Evolutionary conservation across 2,797 vertebrate genomes (phyloP).

Genomic region (Parotocinclus haroldoi): DNA sequence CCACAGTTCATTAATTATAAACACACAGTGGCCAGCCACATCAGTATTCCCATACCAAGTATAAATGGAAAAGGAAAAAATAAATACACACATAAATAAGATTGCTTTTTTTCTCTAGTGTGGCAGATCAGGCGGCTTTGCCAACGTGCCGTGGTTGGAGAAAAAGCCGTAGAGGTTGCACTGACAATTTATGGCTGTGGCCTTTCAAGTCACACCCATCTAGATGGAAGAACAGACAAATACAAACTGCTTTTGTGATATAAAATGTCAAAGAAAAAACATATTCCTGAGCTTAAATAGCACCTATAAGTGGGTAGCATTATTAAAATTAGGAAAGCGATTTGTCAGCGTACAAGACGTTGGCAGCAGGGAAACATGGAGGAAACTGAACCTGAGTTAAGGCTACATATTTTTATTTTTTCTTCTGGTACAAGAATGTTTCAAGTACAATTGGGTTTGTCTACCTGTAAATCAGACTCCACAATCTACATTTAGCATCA

Average conservation of each 20-base stretch:
- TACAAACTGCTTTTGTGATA: constrained; percentile 29
- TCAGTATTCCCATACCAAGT: constrained; percentile 34
- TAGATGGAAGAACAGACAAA: constrained; percentile 31
- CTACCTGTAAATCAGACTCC: constrained; percentile 39
- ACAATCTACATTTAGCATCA: constrained; percentile 33
- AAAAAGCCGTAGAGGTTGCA: constrained; percentile 30
- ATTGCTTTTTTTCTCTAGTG: constrained; percentile 20
- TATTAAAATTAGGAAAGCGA: too few relatives aligned
- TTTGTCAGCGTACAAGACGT: too few relatives aligned
- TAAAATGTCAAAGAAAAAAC: constrained; percentile 19
- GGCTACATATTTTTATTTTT: not conserved
- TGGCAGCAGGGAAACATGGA: constrained; percentile 5
- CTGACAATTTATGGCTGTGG: constrained; percentile 43
- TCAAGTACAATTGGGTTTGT: constrained; percentile 29
- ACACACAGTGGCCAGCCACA: constrained; percentile 37
- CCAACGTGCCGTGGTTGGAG: constrained; percentile 28
- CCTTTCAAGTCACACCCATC: constrained; percentile 38
- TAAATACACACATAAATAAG: constrained; percentile 37
- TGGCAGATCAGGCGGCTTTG: constrained; percentile 17
- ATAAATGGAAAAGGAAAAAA: constrained; percentile 46
- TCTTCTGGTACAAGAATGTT: not conserved
- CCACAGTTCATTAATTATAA: constrained; percentile 50
- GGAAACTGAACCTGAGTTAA: constrained; percentile 13
- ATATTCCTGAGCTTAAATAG: not conserved
- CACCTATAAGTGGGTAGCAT: too few relatives aligned